phyloP scores from a whole-genome alignment of 92 coral and sea anemone genomes.

The Paramuricea clavata region DNA sequence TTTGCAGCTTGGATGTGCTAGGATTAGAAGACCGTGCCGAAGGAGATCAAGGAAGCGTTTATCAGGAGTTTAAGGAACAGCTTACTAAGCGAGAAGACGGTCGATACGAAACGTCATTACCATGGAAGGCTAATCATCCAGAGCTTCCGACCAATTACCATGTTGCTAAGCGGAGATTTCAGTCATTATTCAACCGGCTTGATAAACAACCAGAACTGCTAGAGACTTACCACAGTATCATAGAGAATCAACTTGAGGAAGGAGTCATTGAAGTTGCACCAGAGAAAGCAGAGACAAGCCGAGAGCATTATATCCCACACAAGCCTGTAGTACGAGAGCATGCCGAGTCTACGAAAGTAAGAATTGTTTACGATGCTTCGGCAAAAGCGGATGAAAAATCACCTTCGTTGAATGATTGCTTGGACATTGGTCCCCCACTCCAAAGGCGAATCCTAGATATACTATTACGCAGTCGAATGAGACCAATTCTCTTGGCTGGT shows the following conservation, averaged over 20 bases:
- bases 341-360: conserved; percentile 13
- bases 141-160: conserved; percentile 59
- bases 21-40: conserved; percentile 51
- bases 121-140: conserved; percentile 64
- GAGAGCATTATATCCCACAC: conserved; percentile 57
- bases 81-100: conserved; percentile 18
- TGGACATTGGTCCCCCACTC: conserved; percentile 19
- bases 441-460: too few relatives aligned
- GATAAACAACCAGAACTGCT: conserved; percentile 58
- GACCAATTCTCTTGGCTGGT: too few relatives aligned
- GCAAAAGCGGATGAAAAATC: background rate
- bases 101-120: conserved; percentile 31
- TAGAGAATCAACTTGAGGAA: conserved; percentile 51
- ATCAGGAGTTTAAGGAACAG: conserved; percentile 67
- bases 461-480: too few relatives aligned
- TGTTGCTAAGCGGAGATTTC: conserved; percentile 57
- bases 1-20: background rate
- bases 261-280: conserved; percentile 57
- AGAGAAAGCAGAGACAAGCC: conserved; percentile 11
- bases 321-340: conserved; percentile 64
- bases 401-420: too few relatives aligned
- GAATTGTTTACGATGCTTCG: background rate
- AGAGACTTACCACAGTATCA: conserved; percentile 43
- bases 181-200: conserved; percentile 51
- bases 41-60: conserved; percentile 57